phyloP scores from a whole-genome alignment of 2,113 vertebrate species.

The Henicopernis longicauda region DNA sequence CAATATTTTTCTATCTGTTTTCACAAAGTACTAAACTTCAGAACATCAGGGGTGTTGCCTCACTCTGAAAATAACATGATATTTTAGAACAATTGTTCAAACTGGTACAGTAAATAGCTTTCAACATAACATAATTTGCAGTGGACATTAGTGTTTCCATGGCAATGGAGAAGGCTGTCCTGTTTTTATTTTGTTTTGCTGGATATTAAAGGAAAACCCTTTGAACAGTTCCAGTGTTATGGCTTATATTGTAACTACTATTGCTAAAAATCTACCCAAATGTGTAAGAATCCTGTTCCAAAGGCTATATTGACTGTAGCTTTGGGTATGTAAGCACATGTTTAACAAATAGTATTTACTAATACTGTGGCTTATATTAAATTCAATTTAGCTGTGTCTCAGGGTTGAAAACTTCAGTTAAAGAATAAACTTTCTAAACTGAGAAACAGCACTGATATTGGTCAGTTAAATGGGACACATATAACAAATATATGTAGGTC shows the following conservation, averaged over 20 bases:
- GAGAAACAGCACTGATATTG: not conserved
- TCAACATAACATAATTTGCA: not conserved
- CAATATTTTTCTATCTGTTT: constrained; percentile 8
- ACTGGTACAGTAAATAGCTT: not conserved
- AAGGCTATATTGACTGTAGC: not conserved
- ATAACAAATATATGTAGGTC: not conserved
- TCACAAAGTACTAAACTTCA: constrained; percentile 1
- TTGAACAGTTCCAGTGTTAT: not conserved
- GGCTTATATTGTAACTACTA: not conserved
- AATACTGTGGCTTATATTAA: not conserved
- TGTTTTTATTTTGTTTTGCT: not conserved
- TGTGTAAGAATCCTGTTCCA: not conserved
- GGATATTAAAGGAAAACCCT: not conserved
- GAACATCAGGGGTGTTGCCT: not conserved
- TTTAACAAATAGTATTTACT: not conserved
- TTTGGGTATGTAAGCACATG: not conserved
- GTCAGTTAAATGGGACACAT: not conserved
- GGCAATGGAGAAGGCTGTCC: not conserved
- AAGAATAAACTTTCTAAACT: not conserved
- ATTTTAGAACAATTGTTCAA: constrained; percentile 3
- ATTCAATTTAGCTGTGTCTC: not conserved
- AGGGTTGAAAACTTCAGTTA: not conserved
- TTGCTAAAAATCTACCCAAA: not conserved
- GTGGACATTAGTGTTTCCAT: not conserved
- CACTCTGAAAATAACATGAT: not conserved